Percentiles rank a stretch among this genome's conserved stretches.
Conservation (phyloP, 2,888 invertebrate species). For the Stegophylla sp. region DNA sequence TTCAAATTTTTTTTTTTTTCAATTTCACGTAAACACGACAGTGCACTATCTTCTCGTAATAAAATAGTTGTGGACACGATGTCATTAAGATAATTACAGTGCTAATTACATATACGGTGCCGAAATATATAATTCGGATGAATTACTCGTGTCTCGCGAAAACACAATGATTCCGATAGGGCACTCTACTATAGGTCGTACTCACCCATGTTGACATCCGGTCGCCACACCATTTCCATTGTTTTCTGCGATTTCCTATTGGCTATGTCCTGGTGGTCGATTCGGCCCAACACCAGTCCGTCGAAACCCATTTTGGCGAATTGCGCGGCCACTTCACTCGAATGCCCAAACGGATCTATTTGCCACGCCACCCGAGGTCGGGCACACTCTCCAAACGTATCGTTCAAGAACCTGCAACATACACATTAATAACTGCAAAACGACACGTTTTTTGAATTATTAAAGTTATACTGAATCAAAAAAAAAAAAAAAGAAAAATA, state of each 20-base stretch:
- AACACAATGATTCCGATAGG: not conserved
- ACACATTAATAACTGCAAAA: no score
- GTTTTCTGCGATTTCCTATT: conserved; percentile 69
- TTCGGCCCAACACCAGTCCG: conserved; percentile 74
- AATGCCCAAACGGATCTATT: conserved; percentile 86
- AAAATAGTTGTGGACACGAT: no score
- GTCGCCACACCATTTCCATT: conserved; percentile 75
- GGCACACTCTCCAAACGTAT: conserved; percentile 77
- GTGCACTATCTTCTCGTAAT: no score
- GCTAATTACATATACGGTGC: no score
- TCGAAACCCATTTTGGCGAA: conserved; percentile 75
- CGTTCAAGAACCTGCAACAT: conserved; percentile 70
- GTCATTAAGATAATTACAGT: no score
- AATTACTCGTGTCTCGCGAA: not conserved
- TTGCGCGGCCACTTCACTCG: conserved; percentile 73
- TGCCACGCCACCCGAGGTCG: conserved; percentile 83
- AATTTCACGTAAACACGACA: no score
- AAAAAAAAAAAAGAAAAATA: no score
- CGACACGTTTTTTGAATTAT: no score
- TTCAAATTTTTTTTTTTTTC: no score
- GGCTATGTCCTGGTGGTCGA: conserved; percentile 74
- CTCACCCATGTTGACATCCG: conserved; percentile 61
- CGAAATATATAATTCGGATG: not conserved
- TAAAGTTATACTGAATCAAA: no score
- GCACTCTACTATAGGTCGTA: not conserved